Conservation (phyloP, 2,888 invertebrate species). For the Eledona agricola region DNA sequence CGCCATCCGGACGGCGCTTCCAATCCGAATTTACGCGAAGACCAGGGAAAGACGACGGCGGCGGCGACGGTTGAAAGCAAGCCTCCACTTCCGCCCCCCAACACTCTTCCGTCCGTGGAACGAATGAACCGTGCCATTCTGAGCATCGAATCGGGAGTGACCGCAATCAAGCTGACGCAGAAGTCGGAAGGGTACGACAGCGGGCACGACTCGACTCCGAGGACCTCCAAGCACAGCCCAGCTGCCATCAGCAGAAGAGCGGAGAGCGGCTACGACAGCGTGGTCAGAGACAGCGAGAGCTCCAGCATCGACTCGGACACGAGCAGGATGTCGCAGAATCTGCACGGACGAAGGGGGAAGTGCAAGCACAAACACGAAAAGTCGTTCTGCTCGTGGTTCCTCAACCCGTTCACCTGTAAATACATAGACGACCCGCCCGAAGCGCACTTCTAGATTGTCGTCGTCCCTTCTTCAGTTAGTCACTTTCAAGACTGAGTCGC, state of each 20-base stretch:
- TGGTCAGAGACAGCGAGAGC: constrained; percentile 87
- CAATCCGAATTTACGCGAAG: constrained; percentile 86
- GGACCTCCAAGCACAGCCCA: constrained; percentile 83
- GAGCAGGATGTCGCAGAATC: constrained; percentile 62
- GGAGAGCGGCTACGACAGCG: constrained; percentile 92
- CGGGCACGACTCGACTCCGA: constrained; percentile 83
- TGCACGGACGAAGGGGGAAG: constrained; percentile 63
- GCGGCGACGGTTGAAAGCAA: constrained; percentile 60
- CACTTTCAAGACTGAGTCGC: constrained; percentile 6
- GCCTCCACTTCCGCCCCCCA: constrained; percentile 65
- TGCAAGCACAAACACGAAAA: constrained; percentile 75
- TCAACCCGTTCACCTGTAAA: constrained; percentile 80
- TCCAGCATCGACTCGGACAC: constrained; percentile 83
- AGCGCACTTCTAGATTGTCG: constrained; percentile 58
- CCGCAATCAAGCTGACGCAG: constrained; percentile 67
- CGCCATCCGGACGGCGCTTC: constrained; percentile 93
- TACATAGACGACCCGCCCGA: constrained; percentile 71
- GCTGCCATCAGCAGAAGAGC: constrained; percentile 81
- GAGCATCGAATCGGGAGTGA: constrained; percentile 72
- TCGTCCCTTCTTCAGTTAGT: constrained; percentile 1
- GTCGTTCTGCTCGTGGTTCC: constrained; percentile 78
- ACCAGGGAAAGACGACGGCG: constrained; percentile 70
- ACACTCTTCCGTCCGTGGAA: constrained; percentile 71
- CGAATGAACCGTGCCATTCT: constrained; percentile 70
- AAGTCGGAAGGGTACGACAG: constrained; percentile 81